Evolutionary conservation across 2,888 invertebrate species (phyloP), one percentile per base, ranked within the genome.

Genomic region (Pyrrhia umbra): DNA sequence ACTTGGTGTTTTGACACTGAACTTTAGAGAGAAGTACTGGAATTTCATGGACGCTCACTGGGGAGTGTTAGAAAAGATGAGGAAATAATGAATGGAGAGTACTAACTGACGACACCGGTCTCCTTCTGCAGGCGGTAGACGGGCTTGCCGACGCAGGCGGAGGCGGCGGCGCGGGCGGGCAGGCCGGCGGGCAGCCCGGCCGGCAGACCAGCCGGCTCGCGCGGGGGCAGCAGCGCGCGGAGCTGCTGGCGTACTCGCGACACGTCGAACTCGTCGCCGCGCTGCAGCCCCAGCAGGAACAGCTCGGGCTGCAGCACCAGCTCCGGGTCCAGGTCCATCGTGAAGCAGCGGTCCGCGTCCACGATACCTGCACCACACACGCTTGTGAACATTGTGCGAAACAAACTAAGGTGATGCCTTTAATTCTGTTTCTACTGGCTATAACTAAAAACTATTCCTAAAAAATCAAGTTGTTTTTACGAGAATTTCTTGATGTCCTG

Each of bases 331-430:
- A 99, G 93, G 0, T 97, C 97, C 98, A 98, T 98, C 16, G 98
- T 96, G 93, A 98, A 99, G 94, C 99, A 99, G 25, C 98, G 96
- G 63, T 96, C 96, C 15, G 96, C 92, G 91, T 98, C 98, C 64
- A 98, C 96, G 69, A 98, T 98, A 20, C 96, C 97, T 89, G 96
- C 75, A 59, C 21, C n/a, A n/a, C n/a, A n/a, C n/a, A n/a, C n/a
- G n/a, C n/a, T n/a, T n/a, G n/a, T n/a, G n/a, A n/a, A n/a, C n/a
- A n/a, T n/a, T n/a, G n/a, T n/a, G n/a, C n/a, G n/a, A n/a, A n/a
- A n/a, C n/a, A n/a, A n/a, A n/a, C n/a, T n/a, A n/a, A n/a, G n/a
- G n/a, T n/a, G n/a, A n/a, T n/a, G n/a, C n/a, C n/a, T n/a, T n/a
- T n/a, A n/a, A n/a, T n/a, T n/a, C n/a, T n/a, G n/a, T n/a, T n/a